A percentile compares a stretch with the other conserved stretches of the same genome.
Evolutionary conservation across 2,113 vertebrate genomes (phyloP).

Genomic region (Triplophysa siluroides): DNA sequence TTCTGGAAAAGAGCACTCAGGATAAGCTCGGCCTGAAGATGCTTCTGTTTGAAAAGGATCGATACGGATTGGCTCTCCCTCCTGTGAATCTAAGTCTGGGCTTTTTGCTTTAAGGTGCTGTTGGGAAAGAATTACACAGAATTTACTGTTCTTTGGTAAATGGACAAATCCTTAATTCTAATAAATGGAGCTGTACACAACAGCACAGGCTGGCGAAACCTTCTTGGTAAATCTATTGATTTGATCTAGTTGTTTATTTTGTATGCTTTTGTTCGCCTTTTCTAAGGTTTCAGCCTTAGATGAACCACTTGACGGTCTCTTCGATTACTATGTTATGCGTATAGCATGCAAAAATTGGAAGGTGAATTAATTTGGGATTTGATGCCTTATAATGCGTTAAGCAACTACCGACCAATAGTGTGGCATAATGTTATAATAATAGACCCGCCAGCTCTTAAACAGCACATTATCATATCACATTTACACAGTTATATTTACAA

Average conservation of each 20-base stretch:
- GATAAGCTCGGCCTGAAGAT: slow-evolving; percentile 42
- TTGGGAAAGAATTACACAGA: slow-evolving; percentile 17
- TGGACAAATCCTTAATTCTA: slow-evolving; percentile 29
- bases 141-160: slow-evolving; percentile 29
- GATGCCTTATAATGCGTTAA: too few species aligned
- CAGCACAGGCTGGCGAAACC: neutral
- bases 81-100: slow-evolving; percentile 23
- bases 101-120: slow-evolving; percentile 35
- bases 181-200: slow-evolving; percentile 30
- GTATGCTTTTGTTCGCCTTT: neutral
- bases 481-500: too few species aligned
- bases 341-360: too few species aligned
- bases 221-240: neutral
- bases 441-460: too few species aligned
- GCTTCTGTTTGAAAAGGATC: slow-evolving; percentile 41
- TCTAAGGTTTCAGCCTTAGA: neutral
- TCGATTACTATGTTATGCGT: too few species aligned
- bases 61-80: slow-evolving; percentile 34
- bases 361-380: too few species aligned
- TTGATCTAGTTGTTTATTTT: slow-evolving; percentile 1
- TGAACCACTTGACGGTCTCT: too few species aligned
- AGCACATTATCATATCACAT: too few species aligned
- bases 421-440: too few species aligned
- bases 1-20: slow-evolving; percentile 44
- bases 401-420: too few species aligned